Percentiles rank a stretch among this genome's conserved stretches.
These are phyloP conservation scores for Diplolepis rosae DNA, from an alignment of 2,888 invertebrate species.

Conservation along the genomic window DNA sequence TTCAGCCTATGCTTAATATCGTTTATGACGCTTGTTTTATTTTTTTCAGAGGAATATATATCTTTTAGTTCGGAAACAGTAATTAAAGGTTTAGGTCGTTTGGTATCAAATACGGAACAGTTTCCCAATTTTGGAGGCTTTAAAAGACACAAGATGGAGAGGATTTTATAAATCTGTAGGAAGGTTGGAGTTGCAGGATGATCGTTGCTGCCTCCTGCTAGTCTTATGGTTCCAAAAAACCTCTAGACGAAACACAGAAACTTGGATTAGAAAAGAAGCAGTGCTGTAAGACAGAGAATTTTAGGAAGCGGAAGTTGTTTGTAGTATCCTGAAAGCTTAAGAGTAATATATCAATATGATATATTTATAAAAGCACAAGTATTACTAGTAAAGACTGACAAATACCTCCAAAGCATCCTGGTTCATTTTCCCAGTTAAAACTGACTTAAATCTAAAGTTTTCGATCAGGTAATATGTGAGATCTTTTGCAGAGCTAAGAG, in stretches of 20 bases:
- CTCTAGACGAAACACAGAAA: conserved; percentile 2
- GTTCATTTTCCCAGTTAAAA: conserved; percentile 47
- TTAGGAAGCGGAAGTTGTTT: background rate
- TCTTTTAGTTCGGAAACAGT: conserved; percentile 28
- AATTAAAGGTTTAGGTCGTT: conserved; percentile 19
- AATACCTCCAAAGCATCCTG: conserved; percentile 51
- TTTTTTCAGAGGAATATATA: background rate
- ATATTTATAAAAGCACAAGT: too few relatives aligned
- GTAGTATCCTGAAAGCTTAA: background rate
- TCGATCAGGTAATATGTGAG: conserved; percentile 39
- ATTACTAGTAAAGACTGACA: background rate
- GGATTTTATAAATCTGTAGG: conserved; percentile 14
- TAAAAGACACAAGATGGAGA: background rate
- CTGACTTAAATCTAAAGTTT: conserved; percentile 37
- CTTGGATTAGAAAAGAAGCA: background rate
- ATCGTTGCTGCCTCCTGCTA: background rate
- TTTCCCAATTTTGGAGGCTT: conserved; percentile 30
- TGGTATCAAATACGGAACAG: conserved; percentile 18
- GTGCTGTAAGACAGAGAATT: background rate
- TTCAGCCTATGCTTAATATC: background rate
- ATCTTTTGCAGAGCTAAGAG: conserved; percentile 44
- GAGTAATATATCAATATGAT: too few relatives aligned
- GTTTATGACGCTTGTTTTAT: background rate
- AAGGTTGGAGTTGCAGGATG: conserved; percentile 26
- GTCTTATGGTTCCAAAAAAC: too few relatives aligned